Conservation (phyloP, 2,113 vertebrate species). For the Neogobius melanostomus region DNA sequence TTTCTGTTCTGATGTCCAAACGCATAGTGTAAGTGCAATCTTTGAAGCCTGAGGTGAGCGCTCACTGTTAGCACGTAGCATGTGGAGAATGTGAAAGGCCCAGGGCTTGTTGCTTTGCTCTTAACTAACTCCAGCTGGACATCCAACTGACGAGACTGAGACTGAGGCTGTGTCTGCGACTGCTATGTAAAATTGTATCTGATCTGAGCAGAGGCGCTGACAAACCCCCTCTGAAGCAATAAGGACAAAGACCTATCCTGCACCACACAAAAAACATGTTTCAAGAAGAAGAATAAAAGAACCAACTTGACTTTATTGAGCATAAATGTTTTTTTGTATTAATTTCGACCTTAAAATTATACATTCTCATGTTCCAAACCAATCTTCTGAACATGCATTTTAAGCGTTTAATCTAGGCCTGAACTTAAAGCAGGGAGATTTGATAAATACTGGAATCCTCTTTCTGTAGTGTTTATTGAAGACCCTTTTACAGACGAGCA, state of each 20-base stretch:
- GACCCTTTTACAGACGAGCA: slow-evolving; percentile 35
- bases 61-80: slow-evolving; percentile 38
- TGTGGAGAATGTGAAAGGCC: slow-evolving; percentile 51
- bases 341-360: not conserved
- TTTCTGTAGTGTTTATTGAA: slow-evolving; percentile 48
- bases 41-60: slow-evolving; percentile 63
- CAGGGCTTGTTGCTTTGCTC: slow-evolving; percentile 42
- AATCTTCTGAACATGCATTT: not conserved
- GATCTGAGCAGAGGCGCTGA: slow-evolving; percentile 37
- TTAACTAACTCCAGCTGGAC: slow-evolving; percentile 71
- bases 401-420: not conserved
- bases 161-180: slow-evolving; percentile 43
- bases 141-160: slow-evolving; percentile 64
- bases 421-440: slow-evolving; percentile 18
- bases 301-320: not conserved
- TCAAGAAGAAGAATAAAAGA: not conserved
- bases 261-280: not conserved
- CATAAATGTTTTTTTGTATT: not conserved
- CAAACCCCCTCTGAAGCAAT: slow-evolving; percentile 25
- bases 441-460: slow-evolving; percentile 34
- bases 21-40: slow-evolving; percentile 63
- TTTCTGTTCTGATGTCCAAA: slow-evolving; percentile 55
- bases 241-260: slow-evolving; percentile 59
- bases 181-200: slow-evolving; percentile 66
- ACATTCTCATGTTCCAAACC: not conserved